A percentile compares a stretch with the other conserved stretches of the same genome.
phyloP scores from a whole-genome alignment of 2,888 invertebrate genomes.

The Agrochola lota region DNA sequence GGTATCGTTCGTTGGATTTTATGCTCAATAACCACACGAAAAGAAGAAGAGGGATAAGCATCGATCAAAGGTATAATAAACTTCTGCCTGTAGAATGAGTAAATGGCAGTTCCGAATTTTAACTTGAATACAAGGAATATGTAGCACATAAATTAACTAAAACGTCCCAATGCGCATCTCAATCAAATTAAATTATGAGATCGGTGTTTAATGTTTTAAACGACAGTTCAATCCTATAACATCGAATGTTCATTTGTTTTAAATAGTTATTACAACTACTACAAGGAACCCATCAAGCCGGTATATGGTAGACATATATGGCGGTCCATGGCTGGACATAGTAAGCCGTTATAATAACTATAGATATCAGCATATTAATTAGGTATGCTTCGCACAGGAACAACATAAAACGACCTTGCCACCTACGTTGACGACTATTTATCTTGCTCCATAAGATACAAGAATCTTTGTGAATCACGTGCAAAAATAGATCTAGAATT shows the following conservation, averaged over 20 bases:
- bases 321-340: not conserved
- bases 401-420: constrained; percentile 67
- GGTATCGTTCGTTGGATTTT: constrained; percentile 88
- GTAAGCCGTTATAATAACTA: constrained; percentile 36
- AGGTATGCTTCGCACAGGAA: constrained; percentile 44
- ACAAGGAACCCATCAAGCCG: not conserved
- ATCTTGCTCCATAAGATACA: constrained; percentile 40
- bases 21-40: too few relatives aligned
- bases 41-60: too few relatives aligned
- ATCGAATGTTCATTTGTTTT: not conserved
- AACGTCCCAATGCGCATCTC: too few relatives aligned
- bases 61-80: not conserved
- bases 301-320: not conserved
- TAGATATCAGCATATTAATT: constrained; percentile 26
- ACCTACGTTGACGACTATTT: constrained; percentile 66
- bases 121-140: not conserved
- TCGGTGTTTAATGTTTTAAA: not conserved
- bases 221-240: not conserved
- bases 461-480: constrained; percentile 51
- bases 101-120: not conserved
- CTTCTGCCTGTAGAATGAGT: not conserved
- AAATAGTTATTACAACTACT: not conserved
- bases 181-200: not conserved
- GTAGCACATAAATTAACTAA: not conserved
- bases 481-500: constrained; percentile 36